These are phyloP conservation scores for Drosophila acutilabella DNA, from an alignment of 2,888 invertebrate species.

Conservation along the genomic window DNA sequence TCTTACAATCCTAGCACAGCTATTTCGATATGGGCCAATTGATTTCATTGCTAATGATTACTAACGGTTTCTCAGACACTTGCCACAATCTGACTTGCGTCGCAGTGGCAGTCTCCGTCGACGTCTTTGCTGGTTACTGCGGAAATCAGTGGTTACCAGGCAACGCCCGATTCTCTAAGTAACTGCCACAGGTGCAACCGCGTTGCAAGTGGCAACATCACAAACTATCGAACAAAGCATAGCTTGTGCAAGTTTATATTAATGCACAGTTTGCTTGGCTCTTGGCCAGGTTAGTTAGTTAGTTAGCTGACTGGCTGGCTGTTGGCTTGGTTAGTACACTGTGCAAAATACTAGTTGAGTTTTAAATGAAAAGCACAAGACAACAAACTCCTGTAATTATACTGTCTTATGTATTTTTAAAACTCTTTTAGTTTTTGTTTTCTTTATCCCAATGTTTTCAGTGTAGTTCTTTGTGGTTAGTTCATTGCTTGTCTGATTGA, in stretches of 20 bases:
- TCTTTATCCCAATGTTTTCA: not conserved
- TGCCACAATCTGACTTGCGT: constrained; percentile 32
- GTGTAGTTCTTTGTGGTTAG: constrained; percentile 44
- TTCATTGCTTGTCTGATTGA: constrained; percentile 61
- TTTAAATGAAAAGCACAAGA: too few relatives aligned
- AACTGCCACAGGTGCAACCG: constrained; percentile 30
- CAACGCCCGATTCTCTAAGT: constrained; percentile 54
- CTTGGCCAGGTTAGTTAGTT: constrained; percentile 8
- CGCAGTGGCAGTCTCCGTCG: not conserved
- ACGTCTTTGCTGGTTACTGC: constrained; percentile 25
- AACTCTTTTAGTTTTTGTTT: not conserved
- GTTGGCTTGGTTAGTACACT: too few relatives aligned
- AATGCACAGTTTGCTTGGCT: constrained; percentile 35
- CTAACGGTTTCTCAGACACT: constrained; percentile 76
- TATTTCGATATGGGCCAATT: constrained; percentile 76
- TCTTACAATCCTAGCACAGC: constrained; percentile 43
- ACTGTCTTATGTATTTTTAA: too few relatives aligned
- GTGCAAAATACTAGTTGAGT: too few relatives aligned
- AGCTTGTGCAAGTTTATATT: constrained; percentile 26
- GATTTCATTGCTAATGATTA: constrained; percentile 75
- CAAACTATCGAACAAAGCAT: constrained; percentile 6
- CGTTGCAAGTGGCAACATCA: constrained; percentile 12
- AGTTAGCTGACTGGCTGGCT: constrained; percentile 7
- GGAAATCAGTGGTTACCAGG: constrained; percentile 74
- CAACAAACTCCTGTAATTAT: too few relatives aligned